Evolutionary conservation across 2,797 vertebrate species (phyloP).

Genomic region (Pseudochromis fuscus): DNA sequence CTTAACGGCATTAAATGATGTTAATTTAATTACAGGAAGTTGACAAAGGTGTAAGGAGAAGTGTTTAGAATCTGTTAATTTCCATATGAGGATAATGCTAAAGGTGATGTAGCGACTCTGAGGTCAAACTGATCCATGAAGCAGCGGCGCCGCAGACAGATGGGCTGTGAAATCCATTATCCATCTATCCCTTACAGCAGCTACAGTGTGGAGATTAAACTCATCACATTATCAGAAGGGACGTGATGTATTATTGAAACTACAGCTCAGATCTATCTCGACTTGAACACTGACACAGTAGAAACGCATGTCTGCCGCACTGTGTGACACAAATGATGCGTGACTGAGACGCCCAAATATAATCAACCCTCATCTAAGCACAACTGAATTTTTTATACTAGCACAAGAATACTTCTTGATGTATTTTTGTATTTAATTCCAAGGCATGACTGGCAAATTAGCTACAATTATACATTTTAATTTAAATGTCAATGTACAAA

Average conservation of each 20-base stretch:
- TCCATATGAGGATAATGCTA: conserved; percentile 18
- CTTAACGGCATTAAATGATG: conserved; percentile 4
- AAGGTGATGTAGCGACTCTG: conserved; percentile 11
- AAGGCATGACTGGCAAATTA: conserved; percentile 10
- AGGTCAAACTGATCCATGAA: conserved; percentile 36
- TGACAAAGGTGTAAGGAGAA: conserved; percentile 8
- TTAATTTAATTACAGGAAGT: conserved; percentile 31
- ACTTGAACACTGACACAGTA: background rate
- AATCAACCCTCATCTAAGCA: background rate
- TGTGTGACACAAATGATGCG: background rate
- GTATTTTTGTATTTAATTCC: conserved; percentile 1
- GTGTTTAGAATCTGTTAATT: conserved; percentile 15
- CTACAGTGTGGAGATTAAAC: conserved; percentile 28
- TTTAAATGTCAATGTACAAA: conserved; percentile 25
- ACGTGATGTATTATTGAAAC: conserved; percentile 12
- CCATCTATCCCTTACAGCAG: too few species aligned
- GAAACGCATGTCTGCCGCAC: background rate
- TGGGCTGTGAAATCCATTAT: conserved; percentile 54
- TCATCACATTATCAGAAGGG: conserved; percentile 5
- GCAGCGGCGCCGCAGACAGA: conserved; percentile 15
- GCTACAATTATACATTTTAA: background rate
- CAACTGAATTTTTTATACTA: background rate
- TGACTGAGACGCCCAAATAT: background rate
- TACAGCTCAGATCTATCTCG: conserved; percentile 5
- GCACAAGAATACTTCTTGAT: background rate